Conservation (phyloP, 2,888 invertebrate genomes). For the Quadroppia sp. region DNA sequence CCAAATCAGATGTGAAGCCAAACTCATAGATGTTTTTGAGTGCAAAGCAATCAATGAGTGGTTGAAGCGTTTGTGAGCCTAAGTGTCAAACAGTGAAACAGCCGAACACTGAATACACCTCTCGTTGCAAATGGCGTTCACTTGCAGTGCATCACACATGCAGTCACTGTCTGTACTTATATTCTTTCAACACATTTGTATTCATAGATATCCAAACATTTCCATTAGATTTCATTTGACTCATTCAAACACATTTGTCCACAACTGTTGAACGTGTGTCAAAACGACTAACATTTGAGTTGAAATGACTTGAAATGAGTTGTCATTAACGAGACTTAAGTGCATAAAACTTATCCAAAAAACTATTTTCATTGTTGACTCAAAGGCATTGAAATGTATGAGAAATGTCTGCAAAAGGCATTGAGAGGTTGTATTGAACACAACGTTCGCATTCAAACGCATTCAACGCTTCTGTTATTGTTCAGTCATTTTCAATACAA, state of each 20-base stretch:
- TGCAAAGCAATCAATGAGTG: too few relatives aligned
- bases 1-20: too few relatives aligned
- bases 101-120: not conserved
- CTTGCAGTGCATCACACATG: not conserved
- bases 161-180: not conserved
- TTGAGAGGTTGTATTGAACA: not conserved
- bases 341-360: not conserved
- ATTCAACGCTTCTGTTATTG: too few relatives aligned
- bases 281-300: too few relatives aligned
- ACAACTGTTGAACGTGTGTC: too few relatives aligned
- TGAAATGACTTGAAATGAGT: not conserved
- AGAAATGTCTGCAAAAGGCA: not conserved
- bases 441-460: not conserved
- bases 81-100: not conserved
- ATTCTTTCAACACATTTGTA: not conserved
- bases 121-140: slow-evolving; percentile 18
- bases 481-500: too few relatives aligned
- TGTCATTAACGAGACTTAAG: not conserved
- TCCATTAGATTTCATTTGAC: too few relatives aligned
- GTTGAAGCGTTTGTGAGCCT: not conserved
- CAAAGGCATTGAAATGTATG: not conserved
- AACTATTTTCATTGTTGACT: not conserved
- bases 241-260: too few relatives aligned
- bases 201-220: too few relatives aligned
- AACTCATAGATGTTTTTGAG: too few relatives aligned